Conservation (phyloP, 2,797 vertebrate genomes). For the Megaceryle alcyon region DNA sequence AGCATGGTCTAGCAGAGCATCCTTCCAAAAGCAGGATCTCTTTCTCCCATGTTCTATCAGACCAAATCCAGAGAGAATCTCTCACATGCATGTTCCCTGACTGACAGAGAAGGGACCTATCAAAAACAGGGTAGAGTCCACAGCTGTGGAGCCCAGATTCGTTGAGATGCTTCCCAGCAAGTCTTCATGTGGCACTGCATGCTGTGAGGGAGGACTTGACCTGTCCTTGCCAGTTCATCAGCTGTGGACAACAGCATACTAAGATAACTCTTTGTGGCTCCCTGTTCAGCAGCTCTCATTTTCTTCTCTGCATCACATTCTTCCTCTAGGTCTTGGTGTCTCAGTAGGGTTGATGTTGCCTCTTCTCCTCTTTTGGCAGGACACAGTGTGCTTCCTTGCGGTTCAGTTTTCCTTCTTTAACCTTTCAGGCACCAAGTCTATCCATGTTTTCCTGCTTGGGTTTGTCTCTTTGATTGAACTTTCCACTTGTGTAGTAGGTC, state of each 20-base stretch:
- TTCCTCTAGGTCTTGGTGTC: background rate
- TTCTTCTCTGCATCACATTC: background rate
- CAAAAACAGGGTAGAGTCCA: background rate
- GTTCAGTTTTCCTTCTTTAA: background rate
- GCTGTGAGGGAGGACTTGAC: background rate
- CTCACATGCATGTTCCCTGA: background rate
- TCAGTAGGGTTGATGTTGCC: background rate
- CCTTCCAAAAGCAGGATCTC: background rate
- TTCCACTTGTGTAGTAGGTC: background rate
- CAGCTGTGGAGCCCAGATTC: background rate
- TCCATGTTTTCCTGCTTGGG: background rate
- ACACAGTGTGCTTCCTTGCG: background rate
- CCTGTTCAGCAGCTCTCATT: background rate
- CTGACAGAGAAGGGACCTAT: background rate
- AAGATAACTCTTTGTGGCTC: background rate
- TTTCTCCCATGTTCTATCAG: background rate
- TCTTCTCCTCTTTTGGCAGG: background rate
- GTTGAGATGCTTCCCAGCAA: fast-evolving
- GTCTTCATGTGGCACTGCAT: background rate
- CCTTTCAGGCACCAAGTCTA: background rate
- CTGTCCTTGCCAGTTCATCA: background rate
- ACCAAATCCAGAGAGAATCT: background rate
- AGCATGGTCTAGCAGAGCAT: background rate
- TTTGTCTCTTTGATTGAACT: background rate
- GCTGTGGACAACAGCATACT: background rate